phyloP scores from a whole-genome alignment of 2,113 vertebrate genomes.

The Syngnathus typhle region DNA sequence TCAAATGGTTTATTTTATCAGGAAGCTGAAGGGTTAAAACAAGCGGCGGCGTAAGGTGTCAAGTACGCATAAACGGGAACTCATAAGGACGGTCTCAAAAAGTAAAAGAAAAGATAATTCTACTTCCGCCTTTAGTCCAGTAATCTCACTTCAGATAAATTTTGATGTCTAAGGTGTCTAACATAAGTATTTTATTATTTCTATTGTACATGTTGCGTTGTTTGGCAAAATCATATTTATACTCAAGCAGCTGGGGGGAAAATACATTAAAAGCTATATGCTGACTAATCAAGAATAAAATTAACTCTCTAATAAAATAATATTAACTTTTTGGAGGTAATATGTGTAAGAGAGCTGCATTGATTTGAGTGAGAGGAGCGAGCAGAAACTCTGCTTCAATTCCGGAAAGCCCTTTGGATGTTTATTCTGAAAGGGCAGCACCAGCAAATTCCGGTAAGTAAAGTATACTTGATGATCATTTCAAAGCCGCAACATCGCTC shows the following conservation, averaged over 20 bases:
- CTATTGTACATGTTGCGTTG: too few relatives aligned
- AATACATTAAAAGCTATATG: too few relatives aligned
- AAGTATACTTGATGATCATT: constrained; percentile 16
- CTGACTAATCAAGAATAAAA: too few relatives aligned
- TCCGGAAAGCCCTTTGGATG: background rate
- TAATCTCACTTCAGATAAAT: background rate
- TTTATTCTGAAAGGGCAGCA: constrained; percentile 10
- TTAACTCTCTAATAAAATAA: too few relatives aligned
- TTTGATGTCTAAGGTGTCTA: too few relatives aligned
- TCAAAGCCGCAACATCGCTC: constrained; percentile 36
- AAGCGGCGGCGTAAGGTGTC: background rate
- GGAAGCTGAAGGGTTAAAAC: constrained; percentile 47
- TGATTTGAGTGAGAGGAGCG: too few relatives aligned
- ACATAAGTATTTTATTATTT: too few relatives aligned
- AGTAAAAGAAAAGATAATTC: constrained; percentile 11
- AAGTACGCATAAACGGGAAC: background rate
- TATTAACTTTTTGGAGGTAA: too few relatives aligned
- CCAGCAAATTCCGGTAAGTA: background rate
- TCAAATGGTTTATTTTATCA: background rate
- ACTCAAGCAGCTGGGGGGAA: too few relatives aligned
- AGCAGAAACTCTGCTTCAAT: too few relatives aligned
- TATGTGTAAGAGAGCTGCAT: too few relatives aligned
- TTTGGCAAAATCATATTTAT: too few relatives aligned
- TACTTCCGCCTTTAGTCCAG: background rate
- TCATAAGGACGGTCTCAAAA: background rate